Base-by-base conservation (phyloP, 2,113 vertebrate genomes). In the Lophotis ruficrista region DNA sequence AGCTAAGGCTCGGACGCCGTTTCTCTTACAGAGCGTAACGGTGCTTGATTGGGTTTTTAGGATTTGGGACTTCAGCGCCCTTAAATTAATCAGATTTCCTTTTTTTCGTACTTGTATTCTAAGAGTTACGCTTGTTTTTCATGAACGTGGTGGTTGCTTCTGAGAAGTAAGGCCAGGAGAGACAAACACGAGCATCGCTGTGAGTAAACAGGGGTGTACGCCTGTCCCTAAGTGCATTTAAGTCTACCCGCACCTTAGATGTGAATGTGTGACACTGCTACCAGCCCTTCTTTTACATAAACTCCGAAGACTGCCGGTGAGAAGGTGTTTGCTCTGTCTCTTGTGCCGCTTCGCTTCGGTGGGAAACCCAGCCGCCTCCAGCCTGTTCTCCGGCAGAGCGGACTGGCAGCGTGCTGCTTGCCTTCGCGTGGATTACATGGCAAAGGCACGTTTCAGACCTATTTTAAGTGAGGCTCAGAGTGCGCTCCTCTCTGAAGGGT, bases 331-430 rank as follows among this genome's bases (percentile, higher is more conserved):
- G 45, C 23, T 37, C 27, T 48, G 47, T 27, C 20, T 30, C 24
- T 25, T 0, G 4, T n/a, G 83, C 21, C 3, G 0, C n/a, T 41
- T 43, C 28, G 14, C 1, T 0, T 9, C 5, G 1, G 3, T 2
- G 7, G 23, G 47, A 76, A 51, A 10, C 5, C 3, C 4, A 50
- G 53, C 35, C 3, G 0, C 11, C 48, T 37, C 72, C 10, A 14
- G 37, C 37, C 31, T 9, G 3, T 47, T 50, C 25, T 25, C 48
- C 24, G 2, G 35, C 6, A 0, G 12, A 73, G 56, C 37, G 8
- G 41, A 2, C 51, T 18, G 33, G 65, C 77, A 61, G 21, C n/a
- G 4, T 10, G 43, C 14, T 35, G 35, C 65, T 60, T 23, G 54
- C 82, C 37, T 81, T 33, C 1, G 8, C 23, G 12, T 19, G 30